Percentiles rank a stretch among this genome's conserved stretches.
phyloP scores from a whole-genome alignment of 1,140 invertebrate species.

The Zaprionus nigranus region DNA sequence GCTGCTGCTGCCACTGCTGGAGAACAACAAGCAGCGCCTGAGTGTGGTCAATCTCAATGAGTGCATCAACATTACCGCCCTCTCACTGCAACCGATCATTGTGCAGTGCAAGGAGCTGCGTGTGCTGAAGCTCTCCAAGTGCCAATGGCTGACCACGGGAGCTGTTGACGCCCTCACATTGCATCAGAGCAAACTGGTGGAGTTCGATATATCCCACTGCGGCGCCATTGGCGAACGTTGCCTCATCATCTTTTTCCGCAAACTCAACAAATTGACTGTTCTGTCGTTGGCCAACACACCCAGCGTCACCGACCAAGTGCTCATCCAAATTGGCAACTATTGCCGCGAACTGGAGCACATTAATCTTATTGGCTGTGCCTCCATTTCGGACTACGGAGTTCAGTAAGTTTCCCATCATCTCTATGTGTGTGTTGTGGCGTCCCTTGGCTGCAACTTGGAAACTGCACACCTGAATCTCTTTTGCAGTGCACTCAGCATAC shows the following conservation, averaged over 20 bases:
- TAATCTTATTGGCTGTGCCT: slow-evolving; percentile 85
- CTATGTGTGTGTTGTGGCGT: slow-evolving; percentile 23
- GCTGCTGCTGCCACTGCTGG: slow-evolving; percentile 85
- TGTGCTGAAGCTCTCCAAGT: slow-evolving; percentile 85
- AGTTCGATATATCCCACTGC: slow-evolving; percentile 86
- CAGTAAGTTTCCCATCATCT: slow-evolving; percentile 82
- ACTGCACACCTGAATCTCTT: slow-evolving; percentile 44
- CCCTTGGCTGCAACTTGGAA: slow-evolving; percentile 10
- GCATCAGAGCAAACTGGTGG: slow-evolving; percentile 85
- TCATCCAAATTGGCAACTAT: slow-evolving; percentile 86
- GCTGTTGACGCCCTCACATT: slow-evolving; percentile 86
- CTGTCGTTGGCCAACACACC: slow-evolving; percentile 86
- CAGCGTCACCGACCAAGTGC: slow-evolving; percentile 86
- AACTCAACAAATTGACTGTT: slow-evolving; percentile 85
- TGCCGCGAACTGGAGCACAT: slow-evolving; percentile 85
- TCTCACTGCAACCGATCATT: slow-evolving; percentile 86
- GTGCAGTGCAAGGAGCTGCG: slow-evolving; percentile 85
- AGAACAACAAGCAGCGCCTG: slow-evolving; percentile 84
- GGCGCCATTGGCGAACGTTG: slow-evolving; percentile 85
- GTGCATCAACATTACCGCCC: slow-evolving; percentile 86
- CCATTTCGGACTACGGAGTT: slow-evolving; percentile 86
- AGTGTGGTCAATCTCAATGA: slow-evolving; percentile 86
- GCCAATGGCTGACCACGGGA: slow-evolving; percentile 86
- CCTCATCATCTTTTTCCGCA: slow-evolving; percentile 86
- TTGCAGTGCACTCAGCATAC: slow-evolving; percentile 85